Conservation (phyloP, 2,113 vertebrate genomes). For the Lanius ludovicianus region DNA sequence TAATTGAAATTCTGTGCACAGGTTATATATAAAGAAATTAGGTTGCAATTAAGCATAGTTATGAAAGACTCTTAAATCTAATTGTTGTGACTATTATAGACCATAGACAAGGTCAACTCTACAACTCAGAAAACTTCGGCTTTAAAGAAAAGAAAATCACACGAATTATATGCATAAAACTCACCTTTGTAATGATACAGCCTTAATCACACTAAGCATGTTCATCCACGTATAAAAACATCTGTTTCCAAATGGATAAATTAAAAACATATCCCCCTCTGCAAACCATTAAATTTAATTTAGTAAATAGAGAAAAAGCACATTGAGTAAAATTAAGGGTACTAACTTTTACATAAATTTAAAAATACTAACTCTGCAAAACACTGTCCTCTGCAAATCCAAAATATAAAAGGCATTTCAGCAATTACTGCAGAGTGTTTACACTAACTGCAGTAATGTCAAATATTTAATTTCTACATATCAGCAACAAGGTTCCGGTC, state of each 20-base stretch:
- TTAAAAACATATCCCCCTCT: neutral
- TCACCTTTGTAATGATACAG: neutral
- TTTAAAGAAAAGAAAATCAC: neutral
- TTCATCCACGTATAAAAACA: neutral
- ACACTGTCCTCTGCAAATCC: neutral
- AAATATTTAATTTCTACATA: neutral
- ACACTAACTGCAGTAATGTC: neutral
- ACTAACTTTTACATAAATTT: neutral
- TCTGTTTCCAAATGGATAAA: neutral
- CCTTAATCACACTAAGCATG: neutral
- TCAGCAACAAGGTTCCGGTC: neutral
- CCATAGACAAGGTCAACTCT: slow-evolving; percentile 38
- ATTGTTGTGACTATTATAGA: slow-evolving; percentile 48
- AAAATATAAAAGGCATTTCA: neutral
- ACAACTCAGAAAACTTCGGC: neutral
- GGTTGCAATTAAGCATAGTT: slow-evolving; percentile 62
- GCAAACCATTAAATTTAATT: neutral
- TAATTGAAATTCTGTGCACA: slow-evolving; percentile 53
- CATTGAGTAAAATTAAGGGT: neutral
- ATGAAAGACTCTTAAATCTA: slow-evolving; percentile 55
- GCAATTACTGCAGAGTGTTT: neutral
- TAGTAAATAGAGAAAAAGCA: neutral
- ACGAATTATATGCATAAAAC: neutral
- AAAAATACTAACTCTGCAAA: neutral
- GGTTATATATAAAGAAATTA: slow-evolving; percentile 61